phyloP scores from a whole-genome alignment of 2,113 vertebrate species.

The Caretta caretta region DNA sequence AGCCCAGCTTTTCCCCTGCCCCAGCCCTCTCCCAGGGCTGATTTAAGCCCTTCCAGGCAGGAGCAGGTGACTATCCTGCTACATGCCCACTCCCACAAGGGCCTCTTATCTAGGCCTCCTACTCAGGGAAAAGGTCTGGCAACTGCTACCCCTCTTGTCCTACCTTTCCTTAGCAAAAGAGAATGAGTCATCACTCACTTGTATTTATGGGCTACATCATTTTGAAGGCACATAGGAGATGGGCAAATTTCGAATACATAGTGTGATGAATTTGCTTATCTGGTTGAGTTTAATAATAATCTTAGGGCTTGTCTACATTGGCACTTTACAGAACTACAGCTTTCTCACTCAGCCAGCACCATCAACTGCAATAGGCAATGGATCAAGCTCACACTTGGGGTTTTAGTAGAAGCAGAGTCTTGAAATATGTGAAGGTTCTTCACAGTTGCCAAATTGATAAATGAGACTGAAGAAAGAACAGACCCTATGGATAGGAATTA shows the following conservation, averaged over 20 bases:
- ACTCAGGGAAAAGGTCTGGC: not conserved
- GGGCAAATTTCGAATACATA: not conserved
- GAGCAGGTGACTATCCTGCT: too few relatives aligned
- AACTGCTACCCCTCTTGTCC: not conserved
- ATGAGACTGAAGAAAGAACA: not conserved
- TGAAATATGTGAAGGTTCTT: not conserved
- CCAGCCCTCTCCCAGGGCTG: too few relatives aligned
- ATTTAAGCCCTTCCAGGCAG: too few relatives aligned
- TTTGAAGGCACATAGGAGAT: not conserved
- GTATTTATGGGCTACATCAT: not conserved
- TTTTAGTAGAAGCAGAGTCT: not conserved
- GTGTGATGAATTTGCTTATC: not conserved
- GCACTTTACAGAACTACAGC: too few relatives aligned
- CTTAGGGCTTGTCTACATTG: too few relatives aligned
- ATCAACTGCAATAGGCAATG: not conserved
- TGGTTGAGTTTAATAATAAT: not conserved
- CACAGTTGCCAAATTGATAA: not conserved
- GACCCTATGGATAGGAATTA: not conserved
- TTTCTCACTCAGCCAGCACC: not conserved
- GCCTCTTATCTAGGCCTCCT: not conserved
- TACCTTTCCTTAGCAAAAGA: not conserved
- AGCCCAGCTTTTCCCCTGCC: too few relatives aligned
- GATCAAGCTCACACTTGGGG: not conserved
- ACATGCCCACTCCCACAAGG: not conserved
- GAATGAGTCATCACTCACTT: not conserved